A percentile compares a stretch with the other conserved stretches of the same genome.
These are phyloP conservation scores for Amaurobius ferox DNA, from an alignment of 2,888 invertebrate species.

Conservation along the genomic window DNA sequence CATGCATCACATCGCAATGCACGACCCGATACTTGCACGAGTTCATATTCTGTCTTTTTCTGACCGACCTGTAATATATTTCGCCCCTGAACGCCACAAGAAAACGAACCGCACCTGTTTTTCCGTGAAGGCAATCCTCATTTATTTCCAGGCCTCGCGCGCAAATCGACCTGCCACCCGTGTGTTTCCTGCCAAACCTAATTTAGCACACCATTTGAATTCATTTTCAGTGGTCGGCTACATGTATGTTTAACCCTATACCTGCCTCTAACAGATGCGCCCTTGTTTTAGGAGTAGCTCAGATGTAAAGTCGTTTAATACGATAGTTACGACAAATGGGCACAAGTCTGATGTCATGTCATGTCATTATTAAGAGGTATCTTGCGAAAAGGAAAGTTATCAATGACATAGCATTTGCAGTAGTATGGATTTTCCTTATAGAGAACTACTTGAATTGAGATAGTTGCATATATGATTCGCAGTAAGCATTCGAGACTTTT, in stretches of 20 bases:
- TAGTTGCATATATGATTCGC: too few relatives aligned
- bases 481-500: too few relatives aligned
- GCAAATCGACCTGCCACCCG: slow-evolving; percentile 9
- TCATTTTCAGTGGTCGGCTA: slow-evolving; percentile 35
- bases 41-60: neutral
- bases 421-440: too few relatives aligned
- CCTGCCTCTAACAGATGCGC: neutral
- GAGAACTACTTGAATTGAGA: too few relatives aligned
- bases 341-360: too few relatives aligned
- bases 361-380: too few relatives aligned
- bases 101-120: slow-evolving; percentile 27
- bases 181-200: slow-evolving; percentile 56
- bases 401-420: too few relatives aligned
- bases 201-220: slow-evolving; percentile 41
- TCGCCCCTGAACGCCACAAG: neutral
- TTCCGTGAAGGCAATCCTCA: neutral
- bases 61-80: neutral
- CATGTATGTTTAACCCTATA: slow-evolving; percentile 32
- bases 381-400: too few relatives aligned
- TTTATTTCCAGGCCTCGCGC: slow-evolving; percentile 13
- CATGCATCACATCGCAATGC: neutral
- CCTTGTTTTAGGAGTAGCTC: neutral
- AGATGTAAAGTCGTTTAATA: too few relatives aligned
- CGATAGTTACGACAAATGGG: too few relatives aligned
- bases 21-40: neutral